Conservation (phyloP, 2,888 invertebrate species). For the Incurvaria masculella region DNA sequence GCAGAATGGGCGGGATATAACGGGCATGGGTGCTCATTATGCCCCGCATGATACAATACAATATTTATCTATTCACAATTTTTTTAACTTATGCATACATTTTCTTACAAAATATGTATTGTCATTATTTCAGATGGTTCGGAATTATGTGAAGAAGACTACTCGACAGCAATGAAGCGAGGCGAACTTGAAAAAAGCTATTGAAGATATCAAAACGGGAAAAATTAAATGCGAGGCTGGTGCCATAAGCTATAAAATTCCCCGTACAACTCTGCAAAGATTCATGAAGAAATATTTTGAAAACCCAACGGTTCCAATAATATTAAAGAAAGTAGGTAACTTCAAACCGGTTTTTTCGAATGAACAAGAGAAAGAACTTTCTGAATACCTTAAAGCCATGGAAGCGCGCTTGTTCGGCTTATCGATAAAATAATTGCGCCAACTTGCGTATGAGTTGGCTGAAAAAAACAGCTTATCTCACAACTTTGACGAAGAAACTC, state of each 20-base stretch:
- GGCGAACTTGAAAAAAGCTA: not conserved
- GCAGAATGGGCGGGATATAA: too few relatives aligned
- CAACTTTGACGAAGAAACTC: not conserved
- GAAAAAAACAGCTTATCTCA: constrained; percentile 1
- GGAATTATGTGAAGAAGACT: not conserved
- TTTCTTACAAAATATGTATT: too few relatives aligned
- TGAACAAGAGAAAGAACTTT: constrained; percentile 1
- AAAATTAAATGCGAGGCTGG: not conserved
- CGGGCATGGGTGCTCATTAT: too few relatives aligned
- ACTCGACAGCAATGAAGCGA: not conserved
- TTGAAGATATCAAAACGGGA: not conserved
- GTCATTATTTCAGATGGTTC: too few relatives aligned
- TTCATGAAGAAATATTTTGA: not conserved
- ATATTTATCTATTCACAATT: too few relatives aligned
- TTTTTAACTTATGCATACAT: too few relatives aligned
- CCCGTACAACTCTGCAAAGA: not conserved
- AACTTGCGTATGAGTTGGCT: constrained; percentile 5
- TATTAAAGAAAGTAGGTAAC: not conserved
- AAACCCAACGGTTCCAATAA: not conserved
- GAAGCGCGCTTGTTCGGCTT: constrained; percentile 2
- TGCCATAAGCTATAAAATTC: not conserved
- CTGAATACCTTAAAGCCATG: constrained; percentile 1
- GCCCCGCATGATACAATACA: too few relatives aligned
- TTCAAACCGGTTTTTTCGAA: not conserved
- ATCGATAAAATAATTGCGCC: not conserved